Evolutionary conservation across 2,888 invertebrate genomes (phyloP), one percentile per base, ranked within the genome.

Genomic region (Caenorhabditis sp.): DNA sequence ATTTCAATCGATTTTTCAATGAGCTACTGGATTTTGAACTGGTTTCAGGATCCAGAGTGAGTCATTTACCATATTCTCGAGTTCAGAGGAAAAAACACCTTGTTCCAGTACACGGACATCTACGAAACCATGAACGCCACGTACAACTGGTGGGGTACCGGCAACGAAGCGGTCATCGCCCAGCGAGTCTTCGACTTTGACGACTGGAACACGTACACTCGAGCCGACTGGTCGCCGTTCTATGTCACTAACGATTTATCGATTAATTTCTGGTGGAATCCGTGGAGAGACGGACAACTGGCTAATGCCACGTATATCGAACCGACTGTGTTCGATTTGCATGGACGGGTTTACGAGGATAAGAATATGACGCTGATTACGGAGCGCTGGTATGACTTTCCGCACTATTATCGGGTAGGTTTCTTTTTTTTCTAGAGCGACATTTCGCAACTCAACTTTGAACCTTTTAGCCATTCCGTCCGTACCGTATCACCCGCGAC

Each of bases 171-270:
- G 5, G 94, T 94, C 70, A 98, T 99, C 68, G 94, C 95, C 76
- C 94, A 94, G 64, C 94, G 95, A 91, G 83, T 90, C 22, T 90
- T 90, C 62, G 90, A 90, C 65, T 80, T 85, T 44, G 97, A 99
- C 92, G 98, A 98, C 92, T 99, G 99, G 98, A 99, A 99, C 92
- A 96, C 97, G 92, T 97, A 96, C 92, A 97, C 97, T 0, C 94
- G 97, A 65, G 98, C 97, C 0, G 94, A 95, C 15, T 99, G 95
- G 92, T 94, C 95, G 69, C 99, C 98, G 0, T 98, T 95, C 92
- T 94, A 97, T 74, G 94, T 95, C 0, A 95, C 95, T 91, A 95
- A 96, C 85, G 91, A 89, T 94, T 80, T 85, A 18, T 90, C 90
- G 64, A 88, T 90, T 69, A 85, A 90, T 76, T 91, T 89, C 71